Percentiles rank a stretch among this genome's conserved stretches.
These are phyloP conservation scores for Aphodius granarius DNA, from an alignment of 2,888 invertebrate species.

Conservation along the genomic window DNA sequence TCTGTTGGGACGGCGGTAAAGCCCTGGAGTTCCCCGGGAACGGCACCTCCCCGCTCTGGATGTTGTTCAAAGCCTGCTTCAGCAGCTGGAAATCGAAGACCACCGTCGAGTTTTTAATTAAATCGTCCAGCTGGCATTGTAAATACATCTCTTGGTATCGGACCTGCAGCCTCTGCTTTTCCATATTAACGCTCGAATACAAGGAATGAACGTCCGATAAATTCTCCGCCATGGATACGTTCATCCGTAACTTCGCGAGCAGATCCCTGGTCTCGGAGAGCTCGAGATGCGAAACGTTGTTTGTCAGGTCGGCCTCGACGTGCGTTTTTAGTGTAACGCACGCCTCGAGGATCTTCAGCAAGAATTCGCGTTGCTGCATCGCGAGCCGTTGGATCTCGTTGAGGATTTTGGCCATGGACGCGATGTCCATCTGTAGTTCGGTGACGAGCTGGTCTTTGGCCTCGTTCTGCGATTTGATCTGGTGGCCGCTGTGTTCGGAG, in stretches of 20 bases:
- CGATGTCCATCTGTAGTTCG: slow-evolving; percentile 68
- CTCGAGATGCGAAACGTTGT: slow-evolving; percentile 67
- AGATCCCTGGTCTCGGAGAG: slow-evolving; percentile 67
- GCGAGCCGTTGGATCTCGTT: slow-evolving; percentile 71
- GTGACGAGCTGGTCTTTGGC: slow-evolving; percentile 67
- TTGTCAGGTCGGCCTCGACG: slow-evolving; percentile 73
- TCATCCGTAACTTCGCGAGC: slow-evolving; percentile 63
- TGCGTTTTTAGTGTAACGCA: slow-evolving; percentile 74
- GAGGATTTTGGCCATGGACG: slow-evolving; percentile 69
- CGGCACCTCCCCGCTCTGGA: slow-evolving; percentile 62
- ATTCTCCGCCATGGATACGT: slow-evolving; percentile 61
- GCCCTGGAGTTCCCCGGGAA: slow-evolving; percentile 49
- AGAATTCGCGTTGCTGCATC: slow-evolving; percentile 70
- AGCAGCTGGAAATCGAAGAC: slow-evolving; percentile 69
- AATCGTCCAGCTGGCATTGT: slow-evolving; percentile 71
- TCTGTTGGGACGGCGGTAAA: slow-evolving; percentile 57
- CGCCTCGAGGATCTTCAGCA: slow-evolving; percentile 72
- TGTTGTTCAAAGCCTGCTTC: slow-evolving; percentile 66
- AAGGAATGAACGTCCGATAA: slow-evolving; percentile 64
- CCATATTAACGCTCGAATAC: slow-evolving; percentile 62
- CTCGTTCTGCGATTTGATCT: slow-evolving; percentile 68
- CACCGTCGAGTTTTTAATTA: slow-evolving; percentile 66
- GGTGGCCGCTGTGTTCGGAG: slow-evolving; percentile 67
- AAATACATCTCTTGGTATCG: slow-evolving; percentile 73
- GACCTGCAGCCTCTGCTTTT: slow-evolving; percentile 68